A percentile compares a stretch with the other conserved stretches of the same genome.
These are phyloP conservation scores for Pyxicephalus adspersus DNA, from an alignment of 2,113 vertebrate genomes.

Conservation along the genomic window DNA sequence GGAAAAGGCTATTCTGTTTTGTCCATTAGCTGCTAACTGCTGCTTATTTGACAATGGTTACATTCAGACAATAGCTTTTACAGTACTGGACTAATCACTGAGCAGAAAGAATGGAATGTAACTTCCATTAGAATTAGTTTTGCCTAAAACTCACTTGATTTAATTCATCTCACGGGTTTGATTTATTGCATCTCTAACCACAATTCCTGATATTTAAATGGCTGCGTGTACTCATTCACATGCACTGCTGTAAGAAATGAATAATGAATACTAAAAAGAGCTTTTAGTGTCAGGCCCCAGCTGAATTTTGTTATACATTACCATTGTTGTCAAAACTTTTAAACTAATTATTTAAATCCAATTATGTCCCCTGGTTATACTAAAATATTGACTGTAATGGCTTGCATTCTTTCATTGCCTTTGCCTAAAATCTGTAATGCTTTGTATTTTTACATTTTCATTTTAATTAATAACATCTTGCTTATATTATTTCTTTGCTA, in stretches of 20 bases:
- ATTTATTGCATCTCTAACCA: constrained; percentile 36
- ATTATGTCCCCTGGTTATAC: background rate
- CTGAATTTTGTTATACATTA: constrained; percentile 24
- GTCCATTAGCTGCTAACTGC: background rate
- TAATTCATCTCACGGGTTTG: constrained; percentile 17
- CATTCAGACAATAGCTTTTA: background rate
- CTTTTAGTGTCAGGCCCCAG: constrained; percentile 13
- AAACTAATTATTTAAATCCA: constrained; percentile 6
- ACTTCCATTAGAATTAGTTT: background rate
- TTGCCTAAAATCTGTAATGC: constrained; percentile 5
- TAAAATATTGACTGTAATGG: background rate
- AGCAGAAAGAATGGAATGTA: background rate
- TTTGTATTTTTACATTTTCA: constrained; percentile 6
- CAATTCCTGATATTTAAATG: background rate
- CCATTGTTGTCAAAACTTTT: constrained; percentile 6
- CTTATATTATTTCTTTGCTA: background rate
- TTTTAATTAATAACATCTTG: constrained; percentile 19
- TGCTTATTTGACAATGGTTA: background rate
- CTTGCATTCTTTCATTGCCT: background rate
- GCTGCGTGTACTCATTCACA: constrained; percentile 16
- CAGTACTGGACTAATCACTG: background rate
- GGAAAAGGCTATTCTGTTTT: background rate
- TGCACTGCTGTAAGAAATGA: constrained; percentile 22
- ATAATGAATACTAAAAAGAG: constrained; percentile 22
- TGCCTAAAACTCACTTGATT: background rate